Evolutionary conservation across 2,888 invertebrate genomes (phyloP).

Genomic region (Ophioninae sp.): DNA sequence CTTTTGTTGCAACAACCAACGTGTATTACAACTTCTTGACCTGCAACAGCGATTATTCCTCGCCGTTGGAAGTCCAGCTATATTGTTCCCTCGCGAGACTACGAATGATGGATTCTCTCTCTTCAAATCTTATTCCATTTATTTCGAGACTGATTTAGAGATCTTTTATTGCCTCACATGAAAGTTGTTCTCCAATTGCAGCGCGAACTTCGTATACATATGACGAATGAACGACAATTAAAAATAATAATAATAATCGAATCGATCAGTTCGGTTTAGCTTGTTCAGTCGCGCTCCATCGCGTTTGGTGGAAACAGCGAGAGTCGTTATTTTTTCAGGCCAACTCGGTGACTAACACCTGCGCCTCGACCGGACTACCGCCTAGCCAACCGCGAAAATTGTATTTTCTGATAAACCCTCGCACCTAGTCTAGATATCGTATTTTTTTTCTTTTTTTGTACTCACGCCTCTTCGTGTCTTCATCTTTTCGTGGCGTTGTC

Average conservation of each 20-base stretch:
- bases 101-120: neutral
- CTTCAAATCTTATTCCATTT: neutral
- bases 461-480: neutral
- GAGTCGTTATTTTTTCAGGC: neutral
- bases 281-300: neutral
- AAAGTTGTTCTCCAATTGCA: neutral
- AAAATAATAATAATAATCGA: neutral
- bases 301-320: neutral
- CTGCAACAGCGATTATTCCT: constrained; percentile 9
- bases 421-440: neutral
- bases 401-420: neutral
- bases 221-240: neutral
- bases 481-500: neutral
- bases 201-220: neutral
- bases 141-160: neutral
- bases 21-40: constrained; percentile 15
- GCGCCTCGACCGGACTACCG: neutral
- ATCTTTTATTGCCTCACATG: neutral
- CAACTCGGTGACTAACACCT: constrained; percentile 1
- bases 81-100: neutral
- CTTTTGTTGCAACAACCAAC: constrained; percentile 11
- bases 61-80: constrained; percentile 1
- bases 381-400: neutral
- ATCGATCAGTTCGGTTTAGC: neutral
- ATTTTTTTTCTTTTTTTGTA: neutral